Base-by-base conservation (phyloP, 1,140 invertebrate genomes). In the Leptoteleia sp. region DNA sequence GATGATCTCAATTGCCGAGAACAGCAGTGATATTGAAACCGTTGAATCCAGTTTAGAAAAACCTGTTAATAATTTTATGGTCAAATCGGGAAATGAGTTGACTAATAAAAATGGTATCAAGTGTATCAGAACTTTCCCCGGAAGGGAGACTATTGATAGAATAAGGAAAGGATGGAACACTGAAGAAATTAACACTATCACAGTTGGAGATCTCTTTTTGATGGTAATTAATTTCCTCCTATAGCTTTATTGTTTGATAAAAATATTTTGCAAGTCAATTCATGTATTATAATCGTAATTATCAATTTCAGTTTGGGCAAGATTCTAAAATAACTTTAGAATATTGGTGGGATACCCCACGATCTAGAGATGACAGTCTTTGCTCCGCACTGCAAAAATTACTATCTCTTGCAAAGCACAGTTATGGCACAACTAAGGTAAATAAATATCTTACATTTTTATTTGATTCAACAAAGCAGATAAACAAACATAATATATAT, bases 131-230 rank as follows among this genome's bases (percentile, higher is more conserved):
- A 71, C 9, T 25, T 90, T 88, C 77, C 89, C 89, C n/a, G 89
- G 89, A 5, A 85, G 89, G 62, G 88, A 90, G 80, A 90, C 88
- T 31, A 85, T 92, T 31, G 87, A 90, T 1, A 92, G 93, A 81
- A 93, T 96, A 19, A 90, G 92, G 70, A 91, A 92, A 48, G 96
- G 96, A 1, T 97, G 96, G 96, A 96, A 93, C 40, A 81, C 91
- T 1, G 89, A 92, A 7, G 94, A 94, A 84, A 92, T 93, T 4
- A 93, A 94, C 11, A 93, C 93, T 19, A 91, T 97, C 22, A 96
- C 95, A 22, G 91, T 98, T 37, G 96, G 96, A 0, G 95, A 98
- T 89, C 85, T 98, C n/a, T 97, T 96, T 90, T 90, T 97, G 64
- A 96, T 97, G 92, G 94, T 94, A 84, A 31, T 27, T 59, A 35